Evolutionary conservation across 2,113 vertebrate genomes (phyloP).

Genomic region (Manacus vitellinus): DNA sequence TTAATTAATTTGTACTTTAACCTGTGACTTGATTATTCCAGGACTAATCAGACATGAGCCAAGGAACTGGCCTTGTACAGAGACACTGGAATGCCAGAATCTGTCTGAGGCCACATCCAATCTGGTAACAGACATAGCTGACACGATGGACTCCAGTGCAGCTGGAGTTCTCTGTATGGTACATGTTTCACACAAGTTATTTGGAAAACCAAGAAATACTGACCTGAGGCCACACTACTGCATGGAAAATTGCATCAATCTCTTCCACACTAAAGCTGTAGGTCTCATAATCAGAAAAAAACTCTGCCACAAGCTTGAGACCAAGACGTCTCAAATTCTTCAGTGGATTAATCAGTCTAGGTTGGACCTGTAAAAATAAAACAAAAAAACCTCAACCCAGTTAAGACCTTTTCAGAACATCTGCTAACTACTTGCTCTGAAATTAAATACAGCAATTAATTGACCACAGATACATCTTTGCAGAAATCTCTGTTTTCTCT

Average conservation of each 20-base stretch:
- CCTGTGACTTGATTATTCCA: background rate
- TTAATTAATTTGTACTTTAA: background rate
- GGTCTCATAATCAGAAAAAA: conserved; percentile 87
- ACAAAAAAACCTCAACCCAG: background rate
- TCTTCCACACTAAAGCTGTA: conserved; percentile 87
- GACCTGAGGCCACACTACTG: conserved; percentile 95
- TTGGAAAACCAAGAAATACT: background rate
- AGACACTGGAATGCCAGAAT: background rate
- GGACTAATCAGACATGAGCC: background rate
- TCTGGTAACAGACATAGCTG: fast-evolving
- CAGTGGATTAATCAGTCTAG: conserved; percentile 86
- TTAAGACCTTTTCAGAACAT: background rate
- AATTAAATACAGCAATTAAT: background rate
- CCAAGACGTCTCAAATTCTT: conserved; percentile 93
- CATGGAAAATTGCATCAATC: conserved; percentile 88
- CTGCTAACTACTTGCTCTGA: background rate
- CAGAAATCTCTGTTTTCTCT: background rate
- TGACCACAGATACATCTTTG: background rate
- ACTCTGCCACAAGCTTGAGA: conserved; percentile 86
- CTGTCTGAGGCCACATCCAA: background rate
- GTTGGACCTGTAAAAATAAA: conserved; percentile 80
- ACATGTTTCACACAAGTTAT: background rate
- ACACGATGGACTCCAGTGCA: background rate
- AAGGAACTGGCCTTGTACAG: background rate
- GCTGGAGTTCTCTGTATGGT: background rate